Base-by-base conservation (phyloP, 2,888 invertebrate genomes). In the Electrophaes corylata region DNA sequence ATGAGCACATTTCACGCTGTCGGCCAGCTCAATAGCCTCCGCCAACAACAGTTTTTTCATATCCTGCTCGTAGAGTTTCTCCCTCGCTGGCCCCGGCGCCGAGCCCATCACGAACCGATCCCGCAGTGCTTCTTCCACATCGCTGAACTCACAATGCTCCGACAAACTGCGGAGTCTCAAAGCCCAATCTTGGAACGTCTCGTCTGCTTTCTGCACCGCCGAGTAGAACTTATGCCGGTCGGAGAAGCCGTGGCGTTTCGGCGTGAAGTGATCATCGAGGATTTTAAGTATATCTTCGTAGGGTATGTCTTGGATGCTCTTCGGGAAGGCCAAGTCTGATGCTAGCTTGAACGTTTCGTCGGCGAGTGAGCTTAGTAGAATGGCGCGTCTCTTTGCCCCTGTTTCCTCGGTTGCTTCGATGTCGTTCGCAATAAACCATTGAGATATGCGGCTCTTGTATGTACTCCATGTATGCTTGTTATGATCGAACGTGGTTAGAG, bases 401-500 rank as follows among this genome's bases (percentile, higher is more conserved):
- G 16, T 19, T n/a, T 23, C 35, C 12, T 46, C 51, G 3, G 47
- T 41, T n/a, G 12, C 1, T 3, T 29, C 14, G 10, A 57, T 43
- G 1, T 51, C 47, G 29, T 57, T 57, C 3, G 57, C 57, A 14
- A 57, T 51, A 33, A 51, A 57, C 51, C 51, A 57, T 14, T 57
- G 57, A 4, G 51, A 19, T 11, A 57, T 2, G 3, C 46, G 40
- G 18, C 35, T 57, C 11, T 57, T 57, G 51, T 20, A 57, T 0
- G 47, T 43, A 2, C 19, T 35, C 57, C 57, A 57, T 6, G 26
- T 31, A 3, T 18, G 12, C 14, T 2, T 11, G 5, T 19, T 47
- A 37, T 51, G 57, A 3, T 52, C 51, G 19, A 57, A 57, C 2
- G 20, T 29, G n/a, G 19, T 41, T 3, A 57, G 4, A 0, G 43